A percentile compares a stretch with the other conserved stretches of the same genome.
phyloP scores from a whole-genome alignment of 2,797 vertebrate species.

The Melanotaenia maccullochi region DNA sequence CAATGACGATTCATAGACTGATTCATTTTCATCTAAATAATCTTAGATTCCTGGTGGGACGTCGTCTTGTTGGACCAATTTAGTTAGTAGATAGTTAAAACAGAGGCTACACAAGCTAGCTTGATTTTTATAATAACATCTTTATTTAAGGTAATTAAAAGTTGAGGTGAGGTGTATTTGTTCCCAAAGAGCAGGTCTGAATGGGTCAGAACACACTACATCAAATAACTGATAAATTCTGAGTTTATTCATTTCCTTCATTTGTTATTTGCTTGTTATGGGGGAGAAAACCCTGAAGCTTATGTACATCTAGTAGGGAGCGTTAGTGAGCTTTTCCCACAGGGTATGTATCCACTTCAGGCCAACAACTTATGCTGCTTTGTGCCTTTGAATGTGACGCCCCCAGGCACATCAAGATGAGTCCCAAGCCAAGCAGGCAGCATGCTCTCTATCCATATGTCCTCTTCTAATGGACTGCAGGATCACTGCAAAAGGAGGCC shows the following conservation, averaged over 20 bases:
- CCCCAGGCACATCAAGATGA: constrained; percentile 49
- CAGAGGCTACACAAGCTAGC: no score
- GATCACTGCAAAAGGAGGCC: constrained; percentile 45
- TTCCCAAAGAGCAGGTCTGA: background rate
- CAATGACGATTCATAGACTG: background rate
- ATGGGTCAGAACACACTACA: background rate
- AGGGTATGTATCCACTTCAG: constrained; percentile 29
- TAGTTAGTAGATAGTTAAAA: background rate
- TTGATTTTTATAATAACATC: no score
- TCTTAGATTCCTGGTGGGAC: background rate
- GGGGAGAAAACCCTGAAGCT: constrained; percentile 6
- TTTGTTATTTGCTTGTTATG: background rate
- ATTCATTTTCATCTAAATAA: background rate
- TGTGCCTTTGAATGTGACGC: constrained; percentile 45
- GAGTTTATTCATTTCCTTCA: constrained; percentile 2
- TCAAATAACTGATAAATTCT: background rate
- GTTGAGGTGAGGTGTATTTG: background rate
- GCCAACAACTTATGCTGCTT: constrained; percentile 33
- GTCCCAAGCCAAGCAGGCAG: constrained; percentile 52
- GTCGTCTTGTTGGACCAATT: background rate
- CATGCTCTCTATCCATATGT: constrained; percentile 43
- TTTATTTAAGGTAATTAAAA: background rate
- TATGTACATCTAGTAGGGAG: constrained; percentile 4
- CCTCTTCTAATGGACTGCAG: constrained; percentile 60
- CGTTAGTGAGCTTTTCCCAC: constrained; percentile 39